These are phyloP conservation scores for Enteromius viviparus DNA, from an alignment of 2,797 vertebrate species.

Conservation along the genomic window DNA sequence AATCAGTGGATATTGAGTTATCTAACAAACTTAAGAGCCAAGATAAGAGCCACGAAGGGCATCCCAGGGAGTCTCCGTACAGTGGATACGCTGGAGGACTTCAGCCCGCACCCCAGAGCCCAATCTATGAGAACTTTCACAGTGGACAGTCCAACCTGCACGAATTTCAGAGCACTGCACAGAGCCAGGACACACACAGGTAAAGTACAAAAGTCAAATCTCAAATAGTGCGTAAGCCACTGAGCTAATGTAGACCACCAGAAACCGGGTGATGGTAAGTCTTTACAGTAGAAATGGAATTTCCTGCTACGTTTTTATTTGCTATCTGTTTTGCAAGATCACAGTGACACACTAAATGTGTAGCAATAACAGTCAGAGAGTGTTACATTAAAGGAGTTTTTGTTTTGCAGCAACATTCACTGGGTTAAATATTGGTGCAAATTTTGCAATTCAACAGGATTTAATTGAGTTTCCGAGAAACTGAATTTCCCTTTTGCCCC, in stretches of 20 bases:
- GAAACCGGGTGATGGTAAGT: background rate
- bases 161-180: background rate
- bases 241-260: background rate
- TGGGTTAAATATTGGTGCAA: background rate
- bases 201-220: slow-evolving; percentile 37
- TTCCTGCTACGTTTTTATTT: background rate
- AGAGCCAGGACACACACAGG: slow-evolving; percentile 44
- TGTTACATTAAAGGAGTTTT: slow-evolving; percentile 12
- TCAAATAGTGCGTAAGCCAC: background rate
- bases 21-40: slow-evolving; percentile 44
- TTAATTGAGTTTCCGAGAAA: background rate
- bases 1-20: slow-evolving; percentile 43
- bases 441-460: background rate
- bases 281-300: slow-evolving; percentile 1
- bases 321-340: slow-evolving; percentile 25
- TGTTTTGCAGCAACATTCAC: background rate
- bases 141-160: background rate
- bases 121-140: slow-evolving; percentile 76
- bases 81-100: slow-evolving; percentile 15
- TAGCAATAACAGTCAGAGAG: slow-evolving; percentile 8
- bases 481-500: slow-evolving; percentile 32
- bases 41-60: slow-evolving; percentile 41
- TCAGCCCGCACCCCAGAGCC: slow-evolving; percentile 31
- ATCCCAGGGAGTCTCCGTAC: slow-evolving; percentile 52
- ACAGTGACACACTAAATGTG: slow-evolving; percentile 26